Evolutionary conservation across 35 echinoderm and acorn worm species (phyloP).

Genomic region (Apostichopus californicus): DNA sequence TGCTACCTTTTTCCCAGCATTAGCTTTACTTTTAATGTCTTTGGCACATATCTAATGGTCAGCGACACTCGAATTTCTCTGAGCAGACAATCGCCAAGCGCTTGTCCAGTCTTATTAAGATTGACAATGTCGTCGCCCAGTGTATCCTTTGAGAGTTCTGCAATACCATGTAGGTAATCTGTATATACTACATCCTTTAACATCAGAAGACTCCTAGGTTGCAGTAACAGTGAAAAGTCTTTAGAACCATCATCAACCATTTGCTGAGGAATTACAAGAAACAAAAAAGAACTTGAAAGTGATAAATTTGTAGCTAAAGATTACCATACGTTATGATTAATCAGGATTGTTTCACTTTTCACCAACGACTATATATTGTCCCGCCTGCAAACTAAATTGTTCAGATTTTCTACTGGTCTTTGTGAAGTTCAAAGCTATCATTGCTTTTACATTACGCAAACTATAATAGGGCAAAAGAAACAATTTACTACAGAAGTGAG

Average conservation of each 20-base stretch:
- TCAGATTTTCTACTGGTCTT: too few relatives aligned
- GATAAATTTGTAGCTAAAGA: too few relatives aligned
- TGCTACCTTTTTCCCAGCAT: slow-evolving; percentile 86
- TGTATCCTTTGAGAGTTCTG: slow-evolving; percentile 61
- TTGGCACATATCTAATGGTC: slow-evolving; percentile 92
- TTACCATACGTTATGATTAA: too few relatives aligned
- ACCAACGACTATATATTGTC: too few relatives aligned
- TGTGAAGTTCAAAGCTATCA: too few relatives aligned
- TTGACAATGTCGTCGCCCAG: slow-evolving; percentile 67
- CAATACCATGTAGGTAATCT: slow-evolving; percentile 82
- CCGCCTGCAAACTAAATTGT: too few relatives aligned
- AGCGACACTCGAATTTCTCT: slow-evolving; percentile 80
- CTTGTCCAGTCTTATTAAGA: slow-evolving; percentile 42
- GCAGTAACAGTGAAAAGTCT: slow-evolving; percentile 75
- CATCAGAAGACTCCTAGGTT: slow-evolving; percentile 87
- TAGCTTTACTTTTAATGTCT: slow-evolving; percentile 80
- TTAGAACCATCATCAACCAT: neutral
- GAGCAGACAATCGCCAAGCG: slow-evolving; percentile 39
- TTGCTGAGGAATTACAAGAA: slow-evolving; percentile 1
- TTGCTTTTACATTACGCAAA: too few relatives aligned
- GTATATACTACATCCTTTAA: slow-evolving; percentile 77
- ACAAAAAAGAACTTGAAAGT: neutral
- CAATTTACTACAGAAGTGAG: too few relatives aligned
- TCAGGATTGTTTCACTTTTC: too few relatives aligned
- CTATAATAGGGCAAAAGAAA: too few relatives aligned